Conservation (phyloP, 1,140 invertebrate genomes). For the Orchesella cincta region DNA sequence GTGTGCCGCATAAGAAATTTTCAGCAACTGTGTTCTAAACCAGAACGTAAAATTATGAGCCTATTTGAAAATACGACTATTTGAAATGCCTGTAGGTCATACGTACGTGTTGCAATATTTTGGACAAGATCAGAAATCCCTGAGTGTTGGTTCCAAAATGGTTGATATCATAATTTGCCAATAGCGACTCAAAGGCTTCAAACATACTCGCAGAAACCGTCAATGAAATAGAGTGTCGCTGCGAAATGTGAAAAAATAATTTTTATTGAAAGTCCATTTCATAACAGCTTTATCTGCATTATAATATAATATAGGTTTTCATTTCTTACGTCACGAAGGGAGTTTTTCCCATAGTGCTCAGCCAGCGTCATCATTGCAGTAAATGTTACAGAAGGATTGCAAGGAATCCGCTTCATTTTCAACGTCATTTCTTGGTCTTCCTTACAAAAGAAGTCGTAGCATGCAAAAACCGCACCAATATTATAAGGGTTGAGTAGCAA, state of each 20-base stretch:
- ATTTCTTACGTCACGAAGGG: neutral
- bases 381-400: neutral
- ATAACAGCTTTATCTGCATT: neutral
- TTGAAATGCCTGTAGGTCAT: too few relatives aligned
- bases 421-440: constrained; percentile 14
- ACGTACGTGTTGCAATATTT: constrained; percentile 37
- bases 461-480: constrained; percentile 23
- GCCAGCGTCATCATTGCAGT: neutral
- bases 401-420: neutral
- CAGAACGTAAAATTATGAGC: neutral
- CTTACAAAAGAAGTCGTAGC: constrained; percentile 23
- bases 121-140: constrained; percentile 31
- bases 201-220: constrained; percentile 32
- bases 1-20: neutral
- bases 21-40: neutral
- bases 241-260: constrained; percentile 20
- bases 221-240: constrained; percentile 39
- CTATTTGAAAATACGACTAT: too few relatives aligned
- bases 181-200: constrained; percentile 33
- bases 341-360: neutral
- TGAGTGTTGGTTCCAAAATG: constrained; percentile 38
- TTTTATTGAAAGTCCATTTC: neutral
- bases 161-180: constrained; percentile 32
- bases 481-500: constrained; percentile 37
- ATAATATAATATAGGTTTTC: neutral